These are phyloP conservation scores for Morpho achilles DNA, from an alignment of 2,888 invertebrate species.

Conservation along the genomic window DNA sequence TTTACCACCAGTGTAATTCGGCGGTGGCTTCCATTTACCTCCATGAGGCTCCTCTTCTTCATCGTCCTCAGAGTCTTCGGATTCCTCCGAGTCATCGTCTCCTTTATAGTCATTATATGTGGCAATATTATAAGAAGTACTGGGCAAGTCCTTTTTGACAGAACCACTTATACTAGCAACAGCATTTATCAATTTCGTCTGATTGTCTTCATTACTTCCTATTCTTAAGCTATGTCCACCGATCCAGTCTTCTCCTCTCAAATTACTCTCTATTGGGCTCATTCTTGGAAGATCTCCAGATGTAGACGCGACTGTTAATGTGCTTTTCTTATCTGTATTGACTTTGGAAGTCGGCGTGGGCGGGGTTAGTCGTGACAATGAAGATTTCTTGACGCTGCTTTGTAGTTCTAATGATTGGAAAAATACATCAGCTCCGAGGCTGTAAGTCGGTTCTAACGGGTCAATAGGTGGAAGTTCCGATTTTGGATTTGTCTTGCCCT, in stretches of 20 bases:
- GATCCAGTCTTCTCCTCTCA: conserved; percentile 81
- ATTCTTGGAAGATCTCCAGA: conserved; percentile 57
- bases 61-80: conserved; percentile 80
- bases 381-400: conserved; percentile 83
- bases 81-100: conserved; percentile 73
- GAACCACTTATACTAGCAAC: conserved; percentile 81
- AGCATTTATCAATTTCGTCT: conserved; percentile 81
- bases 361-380: conserved; percentile 71
- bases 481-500: conserved; percentile 49
- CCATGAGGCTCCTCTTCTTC: conserved; percentile 79
- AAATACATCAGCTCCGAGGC: conserved; percentile 89
- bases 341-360: conserved; percentile 59
- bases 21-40: conserved; percentile 87
- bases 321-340: conserved; percentile 45
- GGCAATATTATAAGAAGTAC: conserved; percentile 56
- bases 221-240: conserved; percentile 79
- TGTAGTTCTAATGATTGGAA: conserved; percentile 90
- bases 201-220: conserved; percentile 76
- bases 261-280: conserved; percentile 62
- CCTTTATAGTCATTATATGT: conserved; percentile 62
- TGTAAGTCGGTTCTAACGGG: conserved; percentile 71
- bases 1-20: conserved; percentile 69
- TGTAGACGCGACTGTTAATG: conserved; percentile 50
- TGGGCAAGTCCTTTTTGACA: conserved; percentile 72
- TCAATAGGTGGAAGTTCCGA: conserved; percentile 55